Evolutionary conservation across 2,113 vertebrate species (phyloP).

Genomic region (Salvator merianae): DNA sequence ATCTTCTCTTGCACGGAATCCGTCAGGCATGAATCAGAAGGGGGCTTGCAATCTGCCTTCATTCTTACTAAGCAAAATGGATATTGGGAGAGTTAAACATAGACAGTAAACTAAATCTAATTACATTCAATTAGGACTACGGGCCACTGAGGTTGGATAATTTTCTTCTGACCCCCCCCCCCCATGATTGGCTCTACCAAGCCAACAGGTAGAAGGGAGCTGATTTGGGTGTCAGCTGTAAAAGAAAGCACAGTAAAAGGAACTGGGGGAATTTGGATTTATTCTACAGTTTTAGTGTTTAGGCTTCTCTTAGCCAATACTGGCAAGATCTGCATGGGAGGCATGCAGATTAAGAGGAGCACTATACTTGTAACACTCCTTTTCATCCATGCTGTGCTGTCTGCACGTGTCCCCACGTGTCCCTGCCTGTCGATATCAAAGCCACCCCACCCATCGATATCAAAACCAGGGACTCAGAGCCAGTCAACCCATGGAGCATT

Average conservation of each 20-base stretch:
- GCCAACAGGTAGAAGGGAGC: background rate
- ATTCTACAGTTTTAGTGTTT: too few species aligned
- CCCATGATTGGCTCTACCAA: background rate
- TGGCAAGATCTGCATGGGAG: too few species aligned
- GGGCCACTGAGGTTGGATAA: background rate
- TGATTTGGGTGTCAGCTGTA: background rate
- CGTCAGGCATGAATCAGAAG: background rate
- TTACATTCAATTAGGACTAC: background rate
- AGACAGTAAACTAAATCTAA: background rate
- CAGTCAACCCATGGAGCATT: too few species aligned
- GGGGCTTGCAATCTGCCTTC: background rate
- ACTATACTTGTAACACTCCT: too few species aligned
- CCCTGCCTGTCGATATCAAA: too few species aligned
- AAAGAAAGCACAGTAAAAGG: background rate
- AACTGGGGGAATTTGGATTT: background rate
- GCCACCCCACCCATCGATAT: too few species aligned
- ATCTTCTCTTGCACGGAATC: background rate
- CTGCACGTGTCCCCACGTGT: too few species aligned
- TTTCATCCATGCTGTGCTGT: too few species aligned
- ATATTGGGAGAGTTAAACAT: background rate
- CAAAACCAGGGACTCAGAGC: too few species aligned
- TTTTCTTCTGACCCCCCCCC: background rate
- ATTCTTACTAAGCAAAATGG: slow-evolving; percentile 1
- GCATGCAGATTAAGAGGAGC: too few species aligned
- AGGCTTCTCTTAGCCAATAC: too few species aligned